Base-by-base conservation (phyloP, 2,113 vertebrate genomes). In the Pampusana beccarii region DNA sequence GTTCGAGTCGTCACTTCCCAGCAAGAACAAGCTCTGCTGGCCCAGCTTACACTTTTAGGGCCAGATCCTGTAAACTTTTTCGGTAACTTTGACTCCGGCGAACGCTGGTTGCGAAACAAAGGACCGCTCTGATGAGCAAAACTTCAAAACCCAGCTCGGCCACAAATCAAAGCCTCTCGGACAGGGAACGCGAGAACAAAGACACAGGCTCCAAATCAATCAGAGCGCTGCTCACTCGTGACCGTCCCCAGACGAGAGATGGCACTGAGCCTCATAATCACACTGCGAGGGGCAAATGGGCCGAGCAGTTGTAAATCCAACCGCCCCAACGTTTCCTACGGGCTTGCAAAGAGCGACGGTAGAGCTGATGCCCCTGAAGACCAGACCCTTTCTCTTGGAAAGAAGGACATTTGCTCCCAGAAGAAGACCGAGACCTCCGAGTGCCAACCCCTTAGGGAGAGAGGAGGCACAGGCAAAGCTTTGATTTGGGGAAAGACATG, bases 161-260 rank as follows among this genome's bases (percentile, higher is more conserved):
- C 67, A 80, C 93, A 90, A 90, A 93, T 92, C 88, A 74, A 71
- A 92, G 89, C 28, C 36, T 11, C 29, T 23, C 1, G 18, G 73
- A 67, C 88, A 40, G 70, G 74, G 69, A 75, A 51, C 8, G 13
- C 34, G 62, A 87, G 90, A 80, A 86, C 82, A 95, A 92, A 97
- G 93, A 34, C 50, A 21, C 11, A 4, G 94, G 67, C 71, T 61
- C 67, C 75, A 26, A 28, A 86, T 92, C 58, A 90, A 38, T 10
- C 92, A 33, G 50, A 67, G 64, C 50, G 28, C 85, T 69, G 89
- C 92, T 96, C 90, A 8, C 79, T 90, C 16, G 1, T 73, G 67
- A 78, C 95, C 86, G 64, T 42, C 71, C 61, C 82, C 29, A n/a
- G 90, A 62, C 4, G 5, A 4, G 58, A 34, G 67, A 81, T 34